A percentile compares a stretch with the other conserved stretches of the same genome.
Conservation (phyloP, 2,888 invertebrate genomes). For the Dioctria linearis region DNA sequence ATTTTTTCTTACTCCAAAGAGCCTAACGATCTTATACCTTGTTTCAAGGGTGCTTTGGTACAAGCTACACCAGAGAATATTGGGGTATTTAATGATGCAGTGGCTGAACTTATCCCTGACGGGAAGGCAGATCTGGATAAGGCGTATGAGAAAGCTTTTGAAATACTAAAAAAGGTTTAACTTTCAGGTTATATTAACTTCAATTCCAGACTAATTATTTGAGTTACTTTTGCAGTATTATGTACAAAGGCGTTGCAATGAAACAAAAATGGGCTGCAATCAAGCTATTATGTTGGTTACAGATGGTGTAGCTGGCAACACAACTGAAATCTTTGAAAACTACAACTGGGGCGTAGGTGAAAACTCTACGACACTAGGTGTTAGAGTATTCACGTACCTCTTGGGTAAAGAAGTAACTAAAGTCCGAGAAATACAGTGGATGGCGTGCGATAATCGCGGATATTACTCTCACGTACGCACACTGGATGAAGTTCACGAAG, state of each 20-base stretch:
- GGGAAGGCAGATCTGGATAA: constrained; percentile 88
- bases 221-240: constrained; percentile 70
- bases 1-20: constrained; percentile 86
- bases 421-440: constrained; percentile 89
- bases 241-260: constrained; percentile 73
- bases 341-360: constrained; percentile 81
- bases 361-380: constrained; percentile 81
- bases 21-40: constrained; percentile 83
- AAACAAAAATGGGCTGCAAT: constrained; percentile 82
- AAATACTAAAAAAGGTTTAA: constrained; percentile 81
- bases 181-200: background rate
- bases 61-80: constrained; percentile 92
- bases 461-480: constrained; percentile 95
- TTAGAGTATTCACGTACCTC: constrained; percentile 95
- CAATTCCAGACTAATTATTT: background rate
- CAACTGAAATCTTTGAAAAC: constrained; percentile 86
- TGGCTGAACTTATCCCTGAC: constrained; percentile 76
- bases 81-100: constrained; percentile 79
- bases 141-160: constrained; percentile 89
- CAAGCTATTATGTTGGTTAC: constrained; percentile 97
- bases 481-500: constrained; percentile 95
- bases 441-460: constrained; percentile 97
- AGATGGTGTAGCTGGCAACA: constrained; percentile 92
- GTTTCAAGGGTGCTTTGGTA: constrained; percentile 87
- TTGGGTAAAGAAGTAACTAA: constrained; percentile 95